These are phyloP conservation scores for Acanthaster planci DNA, from an alignment of 35 echinoderm and acorn worm species.

Conservation along the genomic window DNA sequence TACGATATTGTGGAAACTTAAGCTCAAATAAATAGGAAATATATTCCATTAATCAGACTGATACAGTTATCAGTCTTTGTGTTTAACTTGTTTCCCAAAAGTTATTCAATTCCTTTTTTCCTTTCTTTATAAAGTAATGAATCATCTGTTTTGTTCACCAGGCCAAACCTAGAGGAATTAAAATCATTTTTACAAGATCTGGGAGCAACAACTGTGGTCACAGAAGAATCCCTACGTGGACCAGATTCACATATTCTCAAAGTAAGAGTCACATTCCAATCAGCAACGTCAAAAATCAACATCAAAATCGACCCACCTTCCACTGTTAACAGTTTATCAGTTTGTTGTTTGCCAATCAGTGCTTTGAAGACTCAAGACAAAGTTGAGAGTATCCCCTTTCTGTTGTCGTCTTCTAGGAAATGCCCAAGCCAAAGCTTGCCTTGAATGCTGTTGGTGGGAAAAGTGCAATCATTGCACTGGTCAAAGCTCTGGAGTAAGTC, in stretches of 20 bases:
- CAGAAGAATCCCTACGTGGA: slow-evolving; percentile 60
- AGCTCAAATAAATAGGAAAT: too few relatives aligned
- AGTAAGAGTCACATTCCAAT: slow-evolving; percentile 31
- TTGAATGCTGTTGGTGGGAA: slow-evolving; percentile 98
- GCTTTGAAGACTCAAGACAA: not conserved
- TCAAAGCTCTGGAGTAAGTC: slow-evolving; percentile 96
- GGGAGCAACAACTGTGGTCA: slow-evolving; percentile 81
- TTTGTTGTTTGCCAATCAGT: not conserved
- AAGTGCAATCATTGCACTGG: slow-evolving; percentile 76
- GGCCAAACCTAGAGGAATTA: slow-evolving; percentile 73
- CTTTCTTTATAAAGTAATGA: not conserved
- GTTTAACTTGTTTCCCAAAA: too few relatives aligned
- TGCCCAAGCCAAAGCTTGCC: slow-evolving; percentile 91
- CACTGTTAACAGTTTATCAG: too few relatives aligned
- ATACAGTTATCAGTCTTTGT: too few relatives aligned
- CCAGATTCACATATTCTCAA: slow-evolving; percentile 52
- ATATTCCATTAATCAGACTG: too few relatives aligned
- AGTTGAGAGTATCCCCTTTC: not conserved
- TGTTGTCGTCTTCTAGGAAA: slow-evolving; percentile 54
- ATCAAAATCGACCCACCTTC: too few relatives aligned
- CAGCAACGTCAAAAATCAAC: too few relatives aligned
- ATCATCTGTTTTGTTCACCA: not conserved
- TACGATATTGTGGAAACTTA: not conserved
- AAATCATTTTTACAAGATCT: slow-evolving; percentile 61
- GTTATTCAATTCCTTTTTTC: too few relatives aligned